Base-by-base conservation (phyloP, 1,140 invertebrate genomes). In the Mya arenaria region DNA sequence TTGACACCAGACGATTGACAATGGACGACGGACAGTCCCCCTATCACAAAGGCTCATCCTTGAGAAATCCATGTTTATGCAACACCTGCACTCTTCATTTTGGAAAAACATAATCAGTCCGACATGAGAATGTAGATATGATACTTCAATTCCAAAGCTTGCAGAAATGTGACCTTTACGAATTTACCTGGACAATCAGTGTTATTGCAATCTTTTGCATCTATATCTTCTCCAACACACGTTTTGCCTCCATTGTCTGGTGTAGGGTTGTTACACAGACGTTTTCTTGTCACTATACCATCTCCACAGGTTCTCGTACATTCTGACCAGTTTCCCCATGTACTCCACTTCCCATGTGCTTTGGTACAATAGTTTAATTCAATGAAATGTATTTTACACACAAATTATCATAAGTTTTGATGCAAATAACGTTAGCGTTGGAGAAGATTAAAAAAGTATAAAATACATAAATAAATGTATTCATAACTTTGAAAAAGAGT, bases 131-230 rank as follows among this genome's bases (percentile, higher is more conserved):
- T 10, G 19, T 52, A n/a, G 1, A 10, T 52, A n/a, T 52, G 48
- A 17, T 52, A 1, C 48, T n/a, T 52, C n/a, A n/a, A n/a, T n/a
- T n/a, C n/a, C n/a, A n/a, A n/a, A n/a, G n/a, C n/a, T n/a, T n/a
- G n/a, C n/a, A 52, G 17, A n/a, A 1, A 52, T 52, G 25, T 52
- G 19, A n/a, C 4, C 1, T 52, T 52, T 52, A 4, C 4, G 4
- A 52, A 3, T 52, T 41, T 84, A 90, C 89, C 79, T 69, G 39
- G 39, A 25, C 68, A 71, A 10, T 2, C 0, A 30, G 6, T 6
- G 8, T n/a, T 6, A 63, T 6, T 63, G 60, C 60, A 63, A 17
- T 23, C 28, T 28, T 10, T 63, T 23, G 32, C 0, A 32, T 63
- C 60, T 28, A 30, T 28, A 30, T 30, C 60, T 1, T 5, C 0